Evolutionary conservation across 2,888 invertebrate genomes (phyloP).

Genomic region (Conomelus anceps): DNA sequence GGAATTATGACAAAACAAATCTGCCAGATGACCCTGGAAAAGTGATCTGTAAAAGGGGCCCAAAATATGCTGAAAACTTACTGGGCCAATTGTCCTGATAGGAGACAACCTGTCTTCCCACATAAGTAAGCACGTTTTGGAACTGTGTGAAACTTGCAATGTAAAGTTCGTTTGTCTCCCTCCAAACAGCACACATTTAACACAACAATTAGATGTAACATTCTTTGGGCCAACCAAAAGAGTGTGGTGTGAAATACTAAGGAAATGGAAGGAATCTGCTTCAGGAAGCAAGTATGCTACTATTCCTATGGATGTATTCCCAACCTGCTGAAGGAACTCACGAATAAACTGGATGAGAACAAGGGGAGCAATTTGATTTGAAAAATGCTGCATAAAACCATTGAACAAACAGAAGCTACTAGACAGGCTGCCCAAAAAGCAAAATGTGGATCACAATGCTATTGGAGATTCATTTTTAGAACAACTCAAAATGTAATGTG

Average conservation of each 20-base stretch:
- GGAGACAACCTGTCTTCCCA: constrained; percentile 38
- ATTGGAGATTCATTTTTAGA: constrained; percentile 19
- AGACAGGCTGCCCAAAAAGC: constrained; percentile 20
- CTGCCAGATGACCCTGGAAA: constrained; percentile 33
- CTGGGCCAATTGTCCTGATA: constrained; percentile 34
- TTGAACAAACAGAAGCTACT: constrained; percentile 21
- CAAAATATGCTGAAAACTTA: constrained; percentile 38
- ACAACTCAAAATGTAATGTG: constrained; percentile 19
- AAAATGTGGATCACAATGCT: constrained; percentile 14
- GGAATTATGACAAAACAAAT: constrained; percentile 37
- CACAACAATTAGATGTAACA: constrained; percentile 30
- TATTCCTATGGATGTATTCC: constrained; percentile 22
- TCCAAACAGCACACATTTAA: not conserved
- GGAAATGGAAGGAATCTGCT: constrained; percentile 26
- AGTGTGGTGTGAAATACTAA: constrained; percentile 28
- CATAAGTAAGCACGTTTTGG: constrained; percentile 30
- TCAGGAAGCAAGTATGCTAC: constrained; percentile 7
- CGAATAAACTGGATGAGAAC: constrained; percentile 11
- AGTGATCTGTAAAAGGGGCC: constrained; percentile 33
- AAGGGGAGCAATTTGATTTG: constrained; percentile 16
- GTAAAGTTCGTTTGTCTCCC: constrained; percentile 37
- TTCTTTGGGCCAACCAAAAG: constrained; percentile 31
- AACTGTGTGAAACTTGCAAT: constrained; percentile 9
- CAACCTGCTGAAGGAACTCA: constrained; percentile 13
- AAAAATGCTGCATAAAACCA: constrained; percentile 17